Evolutionary conservation across 1,140 invertebrate genomes (phyloP), one percentile per base, ranked within the genome.

Genomic region (Bombus impatiens): DNA sequence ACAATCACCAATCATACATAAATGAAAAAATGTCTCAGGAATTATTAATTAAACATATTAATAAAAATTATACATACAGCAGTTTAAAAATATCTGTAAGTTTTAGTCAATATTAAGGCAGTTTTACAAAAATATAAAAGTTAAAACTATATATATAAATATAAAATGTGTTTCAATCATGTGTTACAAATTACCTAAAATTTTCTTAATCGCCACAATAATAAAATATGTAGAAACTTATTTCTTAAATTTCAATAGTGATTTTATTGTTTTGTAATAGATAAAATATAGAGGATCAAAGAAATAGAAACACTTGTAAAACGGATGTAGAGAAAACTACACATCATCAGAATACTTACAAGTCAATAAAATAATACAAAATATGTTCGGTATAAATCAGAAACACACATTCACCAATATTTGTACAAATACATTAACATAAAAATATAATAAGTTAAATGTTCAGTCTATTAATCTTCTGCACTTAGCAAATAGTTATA

Each of bases 1-100:
- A 70, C 9, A 62, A 25, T 35, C 32, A 82, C 42, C 57, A 76
- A 76, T 76, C 57, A 76, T 78, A 78, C 32, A 71, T 71, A 71
- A 35, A 12, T n/a, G 4, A n/a, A 53, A n/a, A 59, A 78, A n/a
- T 59, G 25, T 40, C 40, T 53, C 28, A 72, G 13, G 12, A 42
- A 25, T 47, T 35, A 42, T 78, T 35, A 15, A 44, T 37, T 18
- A 67, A 44, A 40, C 10, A 10, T 67, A 42, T 67, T 79, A 22
- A 6, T 67, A 42, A 78, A 65, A 67, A 67, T 67, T 44, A 44
- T 72, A 59, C 37, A 81, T 81, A 53, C 68, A 25, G 42, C 37
- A 32, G 53, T 72, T 37, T 44, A 59, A 32, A 59, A 81, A 35
- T 42, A 59, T 81, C 35, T 72, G 47, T 12, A 70, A 47, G 25